Base-by-base conservation (phyloP, 2,797 vertebrate species). In the Melanotaenia maccullochi region DNA sequence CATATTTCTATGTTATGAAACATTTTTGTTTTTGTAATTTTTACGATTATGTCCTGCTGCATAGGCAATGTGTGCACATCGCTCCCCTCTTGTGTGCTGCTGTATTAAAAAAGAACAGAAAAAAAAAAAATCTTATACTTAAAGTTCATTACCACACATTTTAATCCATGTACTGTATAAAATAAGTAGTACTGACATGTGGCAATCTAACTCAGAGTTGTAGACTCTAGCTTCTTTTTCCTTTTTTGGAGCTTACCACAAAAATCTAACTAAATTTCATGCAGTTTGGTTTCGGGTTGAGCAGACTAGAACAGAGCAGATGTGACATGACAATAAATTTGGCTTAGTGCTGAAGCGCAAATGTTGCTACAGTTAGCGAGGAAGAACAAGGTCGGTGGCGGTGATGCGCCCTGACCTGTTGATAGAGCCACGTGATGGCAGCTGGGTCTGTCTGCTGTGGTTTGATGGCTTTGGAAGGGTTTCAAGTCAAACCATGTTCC, bases 401-500 rank as follows among this genome's bases (percentile, higher is more conserved):
- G 38, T 49, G 68, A 67, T 47, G 52, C 68, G 38, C 40, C 65
- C 47, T 35, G 63, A 85, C 82, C 87, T 70, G 74, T 71, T 71
- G 79, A 84, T 74, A 58, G 63, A 72, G 62, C 47, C 14, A 5
- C 38, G 71, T 40, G 73, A 81, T 71, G 65, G 72, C 87, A 82
- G 79, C 79, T 84, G 87, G 69, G 78, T 70, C 71, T 6, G 8
- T 77, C 71, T 58, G 65, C 42, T 38, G 63, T 8, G 42, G 70
- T 65, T 12, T 20, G 69, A 75, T n/a, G 1, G 36, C 56, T 63
- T 82, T 65, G 51, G 79, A 81, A 64, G 67, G 76, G 69, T 74
- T 71, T 79, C 63, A 75, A 81, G 72, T 70, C 65, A 76, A 77
- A 80, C 73, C 76, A 44, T 69, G 73, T 79, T 69, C 64, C 40